Percentiles rank a stretch among this genome's conserved stretches.
These are phyloP conservation scores for Acipenser ruthenus DNA, from an alignment of 2,797 vertebrate species.

Conservation along the genomic window DNA sequence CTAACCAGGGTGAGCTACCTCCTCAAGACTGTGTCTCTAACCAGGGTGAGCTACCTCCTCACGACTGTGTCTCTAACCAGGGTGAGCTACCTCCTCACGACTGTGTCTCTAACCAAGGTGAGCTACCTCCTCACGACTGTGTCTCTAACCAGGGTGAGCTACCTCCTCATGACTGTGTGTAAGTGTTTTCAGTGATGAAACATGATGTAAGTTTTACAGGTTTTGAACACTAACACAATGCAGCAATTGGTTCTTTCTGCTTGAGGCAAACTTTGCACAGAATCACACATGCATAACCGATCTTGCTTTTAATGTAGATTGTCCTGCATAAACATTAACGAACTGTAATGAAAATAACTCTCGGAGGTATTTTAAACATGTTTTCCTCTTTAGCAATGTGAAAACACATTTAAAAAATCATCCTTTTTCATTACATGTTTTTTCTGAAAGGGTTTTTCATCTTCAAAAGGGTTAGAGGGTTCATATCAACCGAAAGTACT, in stretches of 20 bases:
- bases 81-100: too few species aligned
- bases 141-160: too few species aligned
- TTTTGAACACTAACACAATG: too few species aligned
- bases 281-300: constrained; percentile 17
- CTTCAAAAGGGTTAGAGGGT: not conserved
- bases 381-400: not conserved
- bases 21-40: too few species aligned
- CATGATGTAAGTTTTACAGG: too few species aligned
- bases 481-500: not conserved
- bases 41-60: too few species aligned
- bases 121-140: too few species aligned
- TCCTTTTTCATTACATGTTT: not conserved
- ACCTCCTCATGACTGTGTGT: too few species aligned
- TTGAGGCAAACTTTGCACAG: constrained; percentile 24
- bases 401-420: not conserved
- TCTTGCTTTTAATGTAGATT: constrained; percentile 19
- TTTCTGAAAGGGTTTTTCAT: not conserved
- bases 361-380: not conserved
- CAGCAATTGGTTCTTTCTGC: constrained; percentile 1
- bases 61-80: too few species aligned
- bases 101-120: too few species aligned
- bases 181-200: too few species aligned
- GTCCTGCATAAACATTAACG: constrained; percentile 16
- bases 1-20: too few species aligned
- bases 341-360: constrained; percentile 19